Evolutionary conservation across 2,797 vertebrate species (phyloP).

Genomic region (Arrhamphus sclerolepis): DNA sequence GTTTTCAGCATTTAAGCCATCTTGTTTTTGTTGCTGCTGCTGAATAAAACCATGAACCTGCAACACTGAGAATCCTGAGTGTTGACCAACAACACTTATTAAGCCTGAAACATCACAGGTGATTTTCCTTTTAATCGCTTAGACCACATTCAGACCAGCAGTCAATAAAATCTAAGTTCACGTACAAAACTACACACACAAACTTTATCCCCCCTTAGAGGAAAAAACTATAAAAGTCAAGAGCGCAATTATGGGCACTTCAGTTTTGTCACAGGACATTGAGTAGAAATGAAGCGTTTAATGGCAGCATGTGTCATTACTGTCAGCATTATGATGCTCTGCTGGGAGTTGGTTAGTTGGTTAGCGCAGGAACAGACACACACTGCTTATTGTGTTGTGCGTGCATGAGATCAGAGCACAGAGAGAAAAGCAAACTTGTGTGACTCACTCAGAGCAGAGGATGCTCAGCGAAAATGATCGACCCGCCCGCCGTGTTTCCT

Average conservation of each 20-base stretch:
- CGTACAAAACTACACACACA: background rate
- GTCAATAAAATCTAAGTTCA: too few species aligned
- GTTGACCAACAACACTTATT: constrained; percentile 1
- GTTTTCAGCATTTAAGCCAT: background rate
- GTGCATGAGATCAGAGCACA: background rate
- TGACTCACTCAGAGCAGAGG: too few species aligned
- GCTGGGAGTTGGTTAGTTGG: background rate
- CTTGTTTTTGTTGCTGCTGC: background rate
- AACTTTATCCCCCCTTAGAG: constrained; percentile 1
- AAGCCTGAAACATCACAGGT: constrained; percentile 4
- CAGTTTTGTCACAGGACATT: constrained; percentile 7
- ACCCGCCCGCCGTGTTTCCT: too few species aligned
- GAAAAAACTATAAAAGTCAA: constrained; percentile 7
- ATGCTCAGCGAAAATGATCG: too few species aligned
- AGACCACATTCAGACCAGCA: too few species aligned
- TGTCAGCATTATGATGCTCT: constrained; percentile 6
- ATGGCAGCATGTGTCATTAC: constrained; percentile 2
- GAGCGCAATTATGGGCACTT: background rate
- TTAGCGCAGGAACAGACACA: background rate
- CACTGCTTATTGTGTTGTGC: background rate
- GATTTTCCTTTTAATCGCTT: background rate
- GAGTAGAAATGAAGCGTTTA: constrained; percentile 10
- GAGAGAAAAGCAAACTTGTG: too few species aligned
- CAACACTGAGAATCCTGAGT: background rate
- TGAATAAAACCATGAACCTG: too few species aligned